phyloP scores from a whole-genome alignment of 2,797 vertebrate species.

The Gadopsis bispinosus region DNA sequence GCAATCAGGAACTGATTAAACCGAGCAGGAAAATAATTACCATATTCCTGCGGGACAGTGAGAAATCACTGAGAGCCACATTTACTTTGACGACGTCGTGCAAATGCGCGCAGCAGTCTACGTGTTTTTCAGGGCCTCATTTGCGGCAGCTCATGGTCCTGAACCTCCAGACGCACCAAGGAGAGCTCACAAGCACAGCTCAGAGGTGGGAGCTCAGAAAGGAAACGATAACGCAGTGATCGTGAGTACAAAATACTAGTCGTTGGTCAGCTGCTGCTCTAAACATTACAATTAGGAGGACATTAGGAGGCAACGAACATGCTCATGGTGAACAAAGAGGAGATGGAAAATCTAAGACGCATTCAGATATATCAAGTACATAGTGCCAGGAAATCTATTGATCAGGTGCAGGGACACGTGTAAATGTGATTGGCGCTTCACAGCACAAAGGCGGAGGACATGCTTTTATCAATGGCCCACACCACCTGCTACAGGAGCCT shows the following conservation, averaged over 20 bases:
- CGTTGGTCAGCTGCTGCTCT: background rate
- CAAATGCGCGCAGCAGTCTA: background rate
- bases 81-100: background rate
- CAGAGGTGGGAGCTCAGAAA: conserved; percentile 5
- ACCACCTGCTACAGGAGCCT: conserved; percentile 70
- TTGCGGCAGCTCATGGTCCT: conserved; percentile 20
- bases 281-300: background rate
- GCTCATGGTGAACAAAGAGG: too few relatives aligned
- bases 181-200: background rate
- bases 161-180: conserved; percentile 22
- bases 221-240: background rate
- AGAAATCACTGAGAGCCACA: conserved; percentile 27
- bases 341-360: background rate
- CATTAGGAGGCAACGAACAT: background rate
- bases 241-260: conserved; percentile 7
- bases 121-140: background rate
- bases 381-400: conserved; percentile 87
- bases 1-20: conserved; percentile 54
- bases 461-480: conserved; percentile 84
- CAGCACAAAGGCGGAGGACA: conserved; percentile 82
- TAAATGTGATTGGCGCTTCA: conserved; percentile 81
- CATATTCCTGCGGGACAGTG: conserved; percentile 13
- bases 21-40: conserved; percentile 19
- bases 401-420: conserved; percentile 87
- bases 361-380: background rate